phyloP scores from a whole-genome alignment of 2,888 invertebrate genomes.

The Lycocerus yunnanus region DNA sequence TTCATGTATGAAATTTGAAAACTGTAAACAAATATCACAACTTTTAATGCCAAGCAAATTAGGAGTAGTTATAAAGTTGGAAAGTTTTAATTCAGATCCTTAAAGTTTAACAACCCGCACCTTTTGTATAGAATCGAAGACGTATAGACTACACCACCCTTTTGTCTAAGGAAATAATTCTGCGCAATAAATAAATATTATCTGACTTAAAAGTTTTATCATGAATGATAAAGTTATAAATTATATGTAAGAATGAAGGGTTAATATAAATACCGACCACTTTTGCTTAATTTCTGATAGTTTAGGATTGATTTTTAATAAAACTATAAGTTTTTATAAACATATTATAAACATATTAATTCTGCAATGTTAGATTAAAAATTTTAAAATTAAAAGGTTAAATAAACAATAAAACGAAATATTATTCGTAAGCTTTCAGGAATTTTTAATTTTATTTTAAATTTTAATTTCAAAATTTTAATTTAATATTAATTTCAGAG shows the following conservation, averaged over 20 bases:
- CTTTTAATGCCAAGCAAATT: conserved; percentile 6
- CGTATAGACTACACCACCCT: not conserved
- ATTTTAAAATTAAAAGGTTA: too few species aligned
- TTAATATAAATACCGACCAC: not conserved
- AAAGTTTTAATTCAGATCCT: conserved; percentile 10
- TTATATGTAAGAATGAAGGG: not conserved
- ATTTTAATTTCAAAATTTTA: too few species aligned
- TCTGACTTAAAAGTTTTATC: not conserved
- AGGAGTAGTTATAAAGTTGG: conserved; percentile 16
- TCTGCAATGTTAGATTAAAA: too few species aligned
- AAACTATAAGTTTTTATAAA: too few species aligned
- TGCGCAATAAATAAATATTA: not conserved
- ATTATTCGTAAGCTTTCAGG: too few species aligned
- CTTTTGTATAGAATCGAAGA: conserved; percentile 2
- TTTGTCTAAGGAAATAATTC: not conserved
- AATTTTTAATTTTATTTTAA: too few species aligned
- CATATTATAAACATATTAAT: too few species aligned
- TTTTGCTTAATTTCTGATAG: not conserved
- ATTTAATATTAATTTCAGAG: too few species aligned
- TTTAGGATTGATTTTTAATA: not conserved
- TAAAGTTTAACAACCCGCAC: not conserved
- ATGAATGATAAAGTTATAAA: not conserved
- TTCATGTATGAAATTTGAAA: not conserved
- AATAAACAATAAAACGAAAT: too few species aligned
- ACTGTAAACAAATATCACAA: conserved; percentile 3